These are phyloP conservation scores for Thymelicus acteon DNA, from an alignment of 2,888 invertebrate species.

Conservation along the genomic window DNA sequence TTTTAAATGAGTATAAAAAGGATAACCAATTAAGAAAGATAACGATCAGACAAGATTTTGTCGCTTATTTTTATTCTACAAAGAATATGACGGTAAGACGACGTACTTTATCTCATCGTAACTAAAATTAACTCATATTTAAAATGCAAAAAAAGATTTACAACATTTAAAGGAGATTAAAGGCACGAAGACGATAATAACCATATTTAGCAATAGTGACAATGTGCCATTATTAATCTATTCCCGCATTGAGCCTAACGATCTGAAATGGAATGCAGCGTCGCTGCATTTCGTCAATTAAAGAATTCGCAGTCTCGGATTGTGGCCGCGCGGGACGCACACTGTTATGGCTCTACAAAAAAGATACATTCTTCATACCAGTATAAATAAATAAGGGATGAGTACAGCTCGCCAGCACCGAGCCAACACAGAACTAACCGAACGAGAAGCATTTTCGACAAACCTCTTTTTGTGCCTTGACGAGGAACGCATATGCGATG, in stretches of 20 bases:
- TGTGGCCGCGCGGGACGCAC: conserved; percentile 64
- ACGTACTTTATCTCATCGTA: conserved; percentile 9
- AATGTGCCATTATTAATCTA: conserved; percentile 55
- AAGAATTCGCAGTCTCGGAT: conserved; percentile 74
- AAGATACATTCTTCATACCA: conserved; percentile 78
- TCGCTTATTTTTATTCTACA: conserved; percentile 17
- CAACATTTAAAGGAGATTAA: conserved; percentile 7
- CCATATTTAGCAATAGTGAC: conserved; percentile 19
- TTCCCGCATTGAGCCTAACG: conserved; percentile 74
- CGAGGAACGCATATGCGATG: conserved; percentile 83
- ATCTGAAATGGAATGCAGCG: conserved; percentile 67
- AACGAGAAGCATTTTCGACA: conserved; percentile 81
- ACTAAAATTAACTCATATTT: conserved; percentile 3
- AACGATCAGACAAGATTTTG: conserved; percentile 5
- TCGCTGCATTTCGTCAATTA: conserved; percentile 78
- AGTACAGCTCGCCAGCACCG: conserved; percentile 65
- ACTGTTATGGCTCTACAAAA: conserved; percentile 75
- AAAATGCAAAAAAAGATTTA: background rate
- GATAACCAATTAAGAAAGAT: background rate
- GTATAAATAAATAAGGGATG: conserved; percentile 84
- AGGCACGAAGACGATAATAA: conserved; percentile 5
- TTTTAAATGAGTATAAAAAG: conserved; percentile 2
- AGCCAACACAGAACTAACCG: conserved; percentile 64
- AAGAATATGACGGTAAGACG: conserved; percentile 27
- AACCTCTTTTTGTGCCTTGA: conserved; percentile 79